These are phyloP conservation scores for Anableps anableps DNA, from an alignment of 2,797 vertebrate species.

Conservation along the genomic window DNA sequence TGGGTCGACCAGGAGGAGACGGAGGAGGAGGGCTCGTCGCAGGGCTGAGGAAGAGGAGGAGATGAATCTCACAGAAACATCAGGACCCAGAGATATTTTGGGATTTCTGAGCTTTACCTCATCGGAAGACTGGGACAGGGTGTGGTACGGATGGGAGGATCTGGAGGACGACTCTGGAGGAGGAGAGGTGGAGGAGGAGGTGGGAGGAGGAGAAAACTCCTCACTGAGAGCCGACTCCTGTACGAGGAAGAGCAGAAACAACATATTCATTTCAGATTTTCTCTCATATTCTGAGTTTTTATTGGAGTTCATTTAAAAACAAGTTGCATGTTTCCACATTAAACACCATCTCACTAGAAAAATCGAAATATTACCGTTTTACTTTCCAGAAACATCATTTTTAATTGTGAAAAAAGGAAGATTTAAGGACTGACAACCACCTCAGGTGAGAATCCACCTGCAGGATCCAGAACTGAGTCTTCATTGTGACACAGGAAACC, in stretches of 20 bases:
- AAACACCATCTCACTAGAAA: not conserved
- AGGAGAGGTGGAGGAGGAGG: constrained; percentile 69
- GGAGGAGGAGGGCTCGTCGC: constrained; percentile 80
- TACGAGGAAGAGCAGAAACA: not conserved
- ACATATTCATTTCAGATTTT: not conserved
- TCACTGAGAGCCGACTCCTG: constrained; percentile 90
- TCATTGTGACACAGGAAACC: not conserved
- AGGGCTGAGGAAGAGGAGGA: constrained; percentile 73
- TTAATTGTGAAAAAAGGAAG: not conserved
- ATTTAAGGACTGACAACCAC: not conserved
- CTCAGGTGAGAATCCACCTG: not conserved
- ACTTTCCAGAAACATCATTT: not conserved
- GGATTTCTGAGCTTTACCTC: constrained; percentile 75
- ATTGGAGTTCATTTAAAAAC: not conserved
- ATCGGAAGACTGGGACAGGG: constrained; percentile 89
- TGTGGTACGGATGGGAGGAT: constrained; percentile 89
- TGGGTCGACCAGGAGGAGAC: constrained; percentile 86
- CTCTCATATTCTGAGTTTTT: not conserved
- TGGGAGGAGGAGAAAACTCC: constrained; percentile 83
- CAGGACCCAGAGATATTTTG: not conserved
- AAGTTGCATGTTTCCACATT: too few relatives aligned
- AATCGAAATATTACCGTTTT: not conserved
- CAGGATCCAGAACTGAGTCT: not conserved
- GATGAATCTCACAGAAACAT: not conserved
- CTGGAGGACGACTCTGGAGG: constrained; percentile 76